Evolutionary conservation across 2,797 vertebrate genomes (phyloP), one percentile per base, ranked within the genome.

Genomic region (Siniperca scherzeri): DNA sequence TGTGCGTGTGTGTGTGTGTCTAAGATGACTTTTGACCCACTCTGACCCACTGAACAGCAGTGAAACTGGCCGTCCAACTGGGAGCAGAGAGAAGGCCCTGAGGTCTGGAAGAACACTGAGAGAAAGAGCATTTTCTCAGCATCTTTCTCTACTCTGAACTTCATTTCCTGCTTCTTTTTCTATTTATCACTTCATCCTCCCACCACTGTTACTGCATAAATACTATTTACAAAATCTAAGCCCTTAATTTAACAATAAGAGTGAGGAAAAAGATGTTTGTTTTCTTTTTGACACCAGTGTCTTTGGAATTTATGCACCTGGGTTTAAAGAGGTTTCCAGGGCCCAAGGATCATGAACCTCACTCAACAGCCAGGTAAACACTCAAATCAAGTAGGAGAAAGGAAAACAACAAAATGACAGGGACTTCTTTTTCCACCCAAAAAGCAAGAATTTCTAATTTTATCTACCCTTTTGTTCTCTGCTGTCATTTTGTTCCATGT

Each of bases 31-130:
- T 91, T 76, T 90, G 89, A 94, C 90, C 91, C 61, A n/a, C 69
- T 17, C 44, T 83, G 89, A 92, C 91, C 89, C 7, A 1, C 82
- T 77, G 92, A 91, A 83, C 91, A 90, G 92, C 87, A 86, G 78
- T 83, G 81, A 78, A 87, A 85, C 89, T 81, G 87, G 86, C 80
- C 44, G 14, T 76, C 87, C 86, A 89, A 89, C 87, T 81, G 89
- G 86, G 91, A 90, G 80, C 67, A 80, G 52, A 70, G 83, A 66
- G 80, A 74, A 70, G 76, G 62, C 83, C 77, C 82, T 80, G 74
- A 88, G 93, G 93, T 95, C 94, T 92, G 74, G 68, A 59, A 81
- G 74, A 74, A 81, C 74, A 78, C 70, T 19, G 70, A 76, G 82
- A 61, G 70, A 85, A 79, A 62, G 14, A 78, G 22, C 16, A 7